These are phyloP conservation scores for Oscheius sp. DNA, from an alignment of 2,888 invertebrate genomes.

Conservation along the genomic window DNA sequence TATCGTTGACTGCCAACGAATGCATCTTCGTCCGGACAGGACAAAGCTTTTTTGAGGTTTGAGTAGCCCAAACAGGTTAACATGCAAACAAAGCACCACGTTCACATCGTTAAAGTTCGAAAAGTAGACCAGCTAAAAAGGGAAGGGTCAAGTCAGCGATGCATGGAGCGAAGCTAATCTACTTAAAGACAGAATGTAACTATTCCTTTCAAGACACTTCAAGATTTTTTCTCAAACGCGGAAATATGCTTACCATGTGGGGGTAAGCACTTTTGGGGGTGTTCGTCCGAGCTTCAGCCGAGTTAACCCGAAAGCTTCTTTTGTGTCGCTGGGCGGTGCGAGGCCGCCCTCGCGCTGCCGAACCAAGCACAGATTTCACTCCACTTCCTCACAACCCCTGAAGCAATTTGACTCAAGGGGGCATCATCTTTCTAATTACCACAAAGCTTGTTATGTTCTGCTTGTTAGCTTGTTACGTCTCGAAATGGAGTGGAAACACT, in stretches of 20 bases:
- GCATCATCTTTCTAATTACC: slow-evolving; percentile 30
- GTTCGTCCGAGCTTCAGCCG: slow-evolving; percentile 6
- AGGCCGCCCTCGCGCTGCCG: slow-evolving; percentile 35
- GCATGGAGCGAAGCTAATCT: slow-evolving; percentile 6
- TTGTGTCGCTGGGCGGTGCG: slow-evolving; percentile 35
- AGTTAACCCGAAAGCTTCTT: slow-evolving; percentile 36
- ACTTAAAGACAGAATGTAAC: too few species aligned
- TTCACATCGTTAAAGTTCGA: slow-evolving; percentile 17
- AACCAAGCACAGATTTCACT: slow-evolving; percentile 35
- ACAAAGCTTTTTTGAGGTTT: background rate
- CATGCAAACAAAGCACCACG: background rate
- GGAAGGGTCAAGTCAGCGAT: slow-evolving; percentile 24
- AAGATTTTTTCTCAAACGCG: too few species aligned
- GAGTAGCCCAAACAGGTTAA: background rate
- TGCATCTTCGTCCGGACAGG: background rate
- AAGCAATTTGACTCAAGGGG: slow-evolving; percentile 17
- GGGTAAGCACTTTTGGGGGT: background rate
- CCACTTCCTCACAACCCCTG: slow-evolving; percentile 28
- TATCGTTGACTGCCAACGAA: background rate
- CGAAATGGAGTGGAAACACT: background rate
- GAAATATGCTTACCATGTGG: background rate
- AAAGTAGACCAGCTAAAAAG: slow-evolving; percentile 4
- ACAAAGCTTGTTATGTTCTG: slow-evolving; percentile 11
- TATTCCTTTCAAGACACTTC: too few species aligned
- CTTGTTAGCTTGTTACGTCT: background rate